Conservation (phyloP, 2,888 invertebrate species). For the Calliopum simillimum region DNA sequence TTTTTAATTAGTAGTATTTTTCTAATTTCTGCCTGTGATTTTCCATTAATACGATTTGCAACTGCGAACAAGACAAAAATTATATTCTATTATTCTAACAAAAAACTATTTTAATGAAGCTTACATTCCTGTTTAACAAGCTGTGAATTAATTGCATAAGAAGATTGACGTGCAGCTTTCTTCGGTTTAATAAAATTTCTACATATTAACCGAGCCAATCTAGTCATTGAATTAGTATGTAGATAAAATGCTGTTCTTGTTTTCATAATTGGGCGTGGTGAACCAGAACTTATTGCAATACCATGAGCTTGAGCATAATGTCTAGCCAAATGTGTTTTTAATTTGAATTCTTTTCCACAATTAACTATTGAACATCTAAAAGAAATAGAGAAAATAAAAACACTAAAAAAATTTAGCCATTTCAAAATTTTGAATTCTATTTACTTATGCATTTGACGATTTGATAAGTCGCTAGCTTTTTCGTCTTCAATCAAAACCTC, state of each 20-base stretch:
- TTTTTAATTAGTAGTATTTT: constrained; percentile 70
- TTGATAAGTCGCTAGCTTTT: constrained; percentile 67
- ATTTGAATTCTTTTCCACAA: constrained; percentile 95
- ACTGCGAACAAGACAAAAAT: constrained; percentile 60
- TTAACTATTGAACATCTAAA: constrained; percentile 89
- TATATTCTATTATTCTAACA: not conserved
- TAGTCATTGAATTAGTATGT: constrained; percentile 89
- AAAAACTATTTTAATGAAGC: constrained; percentile 53
- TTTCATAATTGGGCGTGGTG: constrained; percentile 95
- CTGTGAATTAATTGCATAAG: constrained; percentile 80
- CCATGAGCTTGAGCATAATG: constrained; percentile 93
- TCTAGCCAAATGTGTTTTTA: constrained; percentile 92
- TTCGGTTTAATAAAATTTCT: constrained; percentile 83
- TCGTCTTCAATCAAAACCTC: constrained; percentile 68
- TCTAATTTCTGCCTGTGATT: constrained; percentile 71
- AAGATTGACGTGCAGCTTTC: constrained; percentile 90
- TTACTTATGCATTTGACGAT: constrained; percentile 66
- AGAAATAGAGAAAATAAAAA: constrained; percentile 55
- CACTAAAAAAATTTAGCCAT: not conserved
- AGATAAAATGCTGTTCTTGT: constrained; percentile 96
- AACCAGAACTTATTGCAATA: constrained; percentile 77
- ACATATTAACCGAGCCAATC: constrained; percentile 89
- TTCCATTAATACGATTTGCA: constrained; percentile 70
- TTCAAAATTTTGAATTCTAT: constrained; percentile 24
- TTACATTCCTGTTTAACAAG: constrained; percentile 91